Base-by-base conservation (phyloP, 2,888 invertebrate genomes). In the Ctena decussata region DNA sequence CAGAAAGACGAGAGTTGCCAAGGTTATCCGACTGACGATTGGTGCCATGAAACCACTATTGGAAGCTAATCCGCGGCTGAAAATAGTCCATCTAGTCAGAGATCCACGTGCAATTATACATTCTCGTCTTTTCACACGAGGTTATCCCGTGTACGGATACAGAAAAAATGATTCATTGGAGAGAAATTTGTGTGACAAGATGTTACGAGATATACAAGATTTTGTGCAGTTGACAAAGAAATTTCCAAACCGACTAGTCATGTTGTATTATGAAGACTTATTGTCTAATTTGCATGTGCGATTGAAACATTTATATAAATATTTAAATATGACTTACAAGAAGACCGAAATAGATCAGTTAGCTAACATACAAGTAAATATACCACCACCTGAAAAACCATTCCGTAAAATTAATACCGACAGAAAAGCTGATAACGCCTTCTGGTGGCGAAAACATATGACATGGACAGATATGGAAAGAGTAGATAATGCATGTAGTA, bases 401-500 rank as follows among this genome's bases (percentile, higher is more conserved):
- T 65, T 65, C 18, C 32, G 15, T 35, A 35, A 65, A 24, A 35
- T 18, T 1, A 32, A 35, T 21, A 18, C 18, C 11, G 65, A 65
- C 18, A 46, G 87, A 5, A 71, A 60, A 3, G 15, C 32, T 0
- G 84, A 84, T 69, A 87, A 87, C 44, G 79, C 87, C 15, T 74
- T 80, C 37, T 87, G 87, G 87, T 87, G 87, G 87, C 71, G 87
- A 41, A 57, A 32, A 11, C 77, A 84, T 57, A 39, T 87, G 69
- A n/a, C 80, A 0, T 87, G 65, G 65, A 5, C 18, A 2, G 65
- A 65, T 21, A 35, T 65, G 1, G 11, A 65, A 32, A 65, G 35
- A 65, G 35, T 65, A 65, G 5, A 65, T 32, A 35, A 32, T 6
- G 65, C 35, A 2, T 65, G 65, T 65, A 12, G 30, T 35, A 5